Percentiles rank a stretch among this genome's conserved stretches.
These are phyloP conservation scores for Oenanthe oenanthe DNA, from an alignment of 2,113 vertebrate species.

Conservation along the genomic window DNA sequence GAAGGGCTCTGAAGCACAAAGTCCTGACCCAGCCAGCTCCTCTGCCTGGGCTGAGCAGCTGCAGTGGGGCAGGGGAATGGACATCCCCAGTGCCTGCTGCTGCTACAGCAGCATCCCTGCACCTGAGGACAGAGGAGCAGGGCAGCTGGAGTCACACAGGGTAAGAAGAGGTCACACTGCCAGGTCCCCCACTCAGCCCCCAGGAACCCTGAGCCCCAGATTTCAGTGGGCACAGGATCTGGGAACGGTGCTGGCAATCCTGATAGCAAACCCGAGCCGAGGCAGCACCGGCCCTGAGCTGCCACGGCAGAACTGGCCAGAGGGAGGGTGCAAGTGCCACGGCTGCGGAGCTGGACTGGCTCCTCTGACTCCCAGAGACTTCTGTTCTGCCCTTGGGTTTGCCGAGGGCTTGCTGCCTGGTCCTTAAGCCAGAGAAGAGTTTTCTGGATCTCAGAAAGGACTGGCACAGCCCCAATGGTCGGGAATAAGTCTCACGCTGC, in stretches of 20 bases:
- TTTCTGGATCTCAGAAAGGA: neutral
- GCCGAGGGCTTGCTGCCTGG: neutral
- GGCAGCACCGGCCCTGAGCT: neutral
- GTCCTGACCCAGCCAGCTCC: rapidly evolving
- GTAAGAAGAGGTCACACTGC: neutral
- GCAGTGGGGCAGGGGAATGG: neutral
- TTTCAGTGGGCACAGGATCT: neutral
- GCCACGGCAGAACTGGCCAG: neutral
- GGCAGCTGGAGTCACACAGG: rapidly evolving
- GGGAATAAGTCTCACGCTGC: neutral
- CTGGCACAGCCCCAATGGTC: rapidly evolving
- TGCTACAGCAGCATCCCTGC: rapidly evolving
- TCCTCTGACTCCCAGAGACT: neutral
- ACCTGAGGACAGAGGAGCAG: neutral
- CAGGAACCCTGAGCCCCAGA: neutral
- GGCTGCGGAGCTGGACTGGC: too few species aligned
- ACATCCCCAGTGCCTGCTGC: neutral
- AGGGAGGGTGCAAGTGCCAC: neutral
- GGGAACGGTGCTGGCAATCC: neutral
- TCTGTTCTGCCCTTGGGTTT: neutral
- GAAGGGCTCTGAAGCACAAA: neutral
- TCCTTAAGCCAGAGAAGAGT: neutral
- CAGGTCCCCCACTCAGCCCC: neutral
- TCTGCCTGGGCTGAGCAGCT: neutral
- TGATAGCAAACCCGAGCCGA: rapidly evolving